Conservation (phyloP, 2,888 invertebrate species). For the Cheilosia vernalis region DNA sequence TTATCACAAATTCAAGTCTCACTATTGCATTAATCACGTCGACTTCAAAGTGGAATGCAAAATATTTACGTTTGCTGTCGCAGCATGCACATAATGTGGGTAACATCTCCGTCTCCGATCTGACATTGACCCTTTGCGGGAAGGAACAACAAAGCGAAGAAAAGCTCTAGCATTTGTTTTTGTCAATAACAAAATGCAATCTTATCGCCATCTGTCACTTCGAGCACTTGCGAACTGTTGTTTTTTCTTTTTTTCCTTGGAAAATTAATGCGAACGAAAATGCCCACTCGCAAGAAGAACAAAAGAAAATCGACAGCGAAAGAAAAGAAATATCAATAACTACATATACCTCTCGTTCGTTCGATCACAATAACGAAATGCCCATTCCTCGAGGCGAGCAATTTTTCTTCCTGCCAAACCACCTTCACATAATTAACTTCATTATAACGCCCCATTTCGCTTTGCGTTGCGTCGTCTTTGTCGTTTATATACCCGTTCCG, state of each 20-base stretch:
- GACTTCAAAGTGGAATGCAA: slow-evolving; percentile 2
- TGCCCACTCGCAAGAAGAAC: background rate
- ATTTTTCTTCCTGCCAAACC: slow-evolving; percentile 74
- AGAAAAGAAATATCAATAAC: slow-evolving; percentile 59
- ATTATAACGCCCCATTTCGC: slow-evolving; percentile 72
- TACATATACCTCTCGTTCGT: slow-evolving; percentile 12
- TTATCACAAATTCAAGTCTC: slow-evolving; percentile 8
- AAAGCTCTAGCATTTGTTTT: background rate
- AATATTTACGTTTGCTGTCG: background rate
- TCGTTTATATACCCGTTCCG: slow-evolving; percentile 8
- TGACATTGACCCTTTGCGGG: slow-evolving; percentile 41
- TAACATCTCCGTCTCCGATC: slow-evolving; percentile 7
- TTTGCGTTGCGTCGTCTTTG: slow-evolving; percentile 30
- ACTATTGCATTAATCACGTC: slow-evolving; percentile 7
- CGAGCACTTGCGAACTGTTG: slow-evolving; percentile 26
- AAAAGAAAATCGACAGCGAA: slow-evolving; percentile 18
- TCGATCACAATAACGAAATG: slow-evolving; percentile 32
- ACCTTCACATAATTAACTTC: slow-evolving; percentile 75
- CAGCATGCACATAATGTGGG: too few relatives aligned
- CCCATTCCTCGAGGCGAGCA: slow-evolving; percentile 56
- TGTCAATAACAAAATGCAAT: slow-evolving; percentile 36
- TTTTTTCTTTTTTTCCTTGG: background rate
- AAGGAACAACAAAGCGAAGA: slow-evolving; percentile 35
- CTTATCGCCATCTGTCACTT: slow-evolving; percentile 55
- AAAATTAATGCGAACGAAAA: slow-evolving; percentile 10